phyloP scores from a whole-genome alignment of 2,888 invertebrate species.

The Acronicta leporina region DNA sequence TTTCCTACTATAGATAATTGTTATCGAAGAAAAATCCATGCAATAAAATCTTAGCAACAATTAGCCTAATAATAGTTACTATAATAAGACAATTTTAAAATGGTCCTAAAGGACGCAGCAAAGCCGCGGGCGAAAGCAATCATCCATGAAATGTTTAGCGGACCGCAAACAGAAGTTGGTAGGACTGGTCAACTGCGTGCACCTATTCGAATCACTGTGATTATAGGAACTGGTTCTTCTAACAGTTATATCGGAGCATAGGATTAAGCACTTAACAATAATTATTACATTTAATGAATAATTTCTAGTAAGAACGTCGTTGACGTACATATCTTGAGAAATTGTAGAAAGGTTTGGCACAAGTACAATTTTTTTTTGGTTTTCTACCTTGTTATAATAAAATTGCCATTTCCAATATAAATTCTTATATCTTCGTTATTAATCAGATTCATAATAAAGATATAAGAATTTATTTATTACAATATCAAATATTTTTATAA shows the following conservation, averaged over 20 bases:
- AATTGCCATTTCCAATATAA: no score
- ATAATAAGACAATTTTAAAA: slow-evolving; percentile 7
- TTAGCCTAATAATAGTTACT: no score
- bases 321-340: slow-evolving; percentile 16
- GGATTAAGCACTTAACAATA: slow-evolving; percentile 77
- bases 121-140: slow-evolving; percentile 37
- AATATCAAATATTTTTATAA: no score
- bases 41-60: no score
- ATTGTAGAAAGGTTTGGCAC: neutral
- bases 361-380: neutral
- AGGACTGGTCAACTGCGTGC: slow-evolving; percentile 49
- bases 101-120: slow-evolving; percentile 21
- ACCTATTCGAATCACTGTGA: slow-evolving; percentile 67
- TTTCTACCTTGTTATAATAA: neutral
- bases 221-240: slow-evolving; percentile 65
- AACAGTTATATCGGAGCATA: slow-evolving; percentile 71
- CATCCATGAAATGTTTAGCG: slow-evolving; percentile 31
- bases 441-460: no score
- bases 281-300: slow-evolving; percentile 68
- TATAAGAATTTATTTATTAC: no score
- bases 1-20: no score
- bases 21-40: no score
- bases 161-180: slow-evolving; percentile 42
- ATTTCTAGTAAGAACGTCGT: slow-evolving; percentile 52
- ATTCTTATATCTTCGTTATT: no score